phyloP scores from a whole-genome alignment of 2,113 vertebrate species.

The Rhinichthys klamathensis region DNA sequence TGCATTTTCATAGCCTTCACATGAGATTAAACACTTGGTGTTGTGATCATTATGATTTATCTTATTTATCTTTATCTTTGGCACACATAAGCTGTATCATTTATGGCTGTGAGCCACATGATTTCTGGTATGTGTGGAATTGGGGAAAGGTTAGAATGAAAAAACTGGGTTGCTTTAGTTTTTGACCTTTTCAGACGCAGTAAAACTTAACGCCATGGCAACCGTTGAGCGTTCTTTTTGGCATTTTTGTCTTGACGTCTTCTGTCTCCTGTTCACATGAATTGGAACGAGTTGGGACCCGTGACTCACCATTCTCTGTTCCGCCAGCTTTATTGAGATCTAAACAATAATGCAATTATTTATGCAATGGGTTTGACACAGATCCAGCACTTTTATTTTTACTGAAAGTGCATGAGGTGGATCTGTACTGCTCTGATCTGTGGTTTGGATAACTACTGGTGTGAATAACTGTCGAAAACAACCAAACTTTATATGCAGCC shows the following conservation, averaged over 20 bases:
- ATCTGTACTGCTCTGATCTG: background rate
- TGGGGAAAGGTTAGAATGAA: constrained; percentile 62
- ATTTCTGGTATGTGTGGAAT: constrained; percentile 58
- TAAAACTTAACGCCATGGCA: constrained; percentile 70
- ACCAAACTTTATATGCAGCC: background rate
- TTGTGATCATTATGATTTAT: background rate
- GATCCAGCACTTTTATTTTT: background rate
- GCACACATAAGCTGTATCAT: background rate
- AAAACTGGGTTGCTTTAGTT: constrained; percentile 62
- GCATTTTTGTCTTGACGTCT: constrained; percentile 60
- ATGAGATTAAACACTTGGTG: background rate
- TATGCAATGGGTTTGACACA: constrained; percentile 21
- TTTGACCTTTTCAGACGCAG: constrained; percentile 60
- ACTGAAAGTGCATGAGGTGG: background rate
- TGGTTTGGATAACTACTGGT: background rate
- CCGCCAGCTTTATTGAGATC: constrained; percentile 33
- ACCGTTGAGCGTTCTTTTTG: constrained; percentile 57
- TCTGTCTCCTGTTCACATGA: constrained; percentile 17
- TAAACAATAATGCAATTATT: constrained; percentile 3
- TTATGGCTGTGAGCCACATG: background rate
- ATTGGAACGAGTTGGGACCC: constrained; percentile 5
- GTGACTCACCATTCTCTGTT: constrained; percentile 19
- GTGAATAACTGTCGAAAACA: background rate
- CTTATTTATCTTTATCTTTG: background rate
- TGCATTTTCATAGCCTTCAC: background rate